Percentiles rank a stretch among this genome's conserved stretches.
These are phyloP conservation scores for Scarus forsteni DNA, from an alignment of 2,797 vertebrate species.

Conservation along the genomic window DNA sequence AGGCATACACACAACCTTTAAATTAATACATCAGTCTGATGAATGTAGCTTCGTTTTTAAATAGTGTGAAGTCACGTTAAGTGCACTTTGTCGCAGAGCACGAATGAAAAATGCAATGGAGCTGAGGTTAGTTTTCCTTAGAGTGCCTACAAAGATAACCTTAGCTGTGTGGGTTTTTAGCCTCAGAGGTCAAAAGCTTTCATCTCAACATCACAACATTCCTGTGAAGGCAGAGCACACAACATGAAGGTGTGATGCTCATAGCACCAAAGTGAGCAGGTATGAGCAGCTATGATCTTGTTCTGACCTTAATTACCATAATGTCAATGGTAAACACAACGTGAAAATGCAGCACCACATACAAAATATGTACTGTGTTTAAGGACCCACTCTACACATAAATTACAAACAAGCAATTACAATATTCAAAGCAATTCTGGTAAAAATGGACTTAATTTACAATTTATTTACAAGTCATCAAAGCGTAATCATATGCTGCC, in stretches of 20 bases:
- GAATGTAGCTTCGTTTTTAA: conserved; percentile 4
- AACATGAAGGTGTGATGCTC: conserved; percentile 71
- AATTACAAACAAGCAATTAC: conserved; percentile 69
- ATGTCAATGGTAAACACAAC: conserved; percentile 51
- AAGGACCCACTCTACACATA: conserved; percentile 72
- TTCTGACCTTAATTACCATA: conserved; percentile 58
- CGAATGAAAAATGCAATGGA: conserved; percentile 1
- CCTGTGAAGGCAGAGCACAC: conserved; percentile 73
- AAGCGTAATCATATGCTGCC: conserved; percentile 71
- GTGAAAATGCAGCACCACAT: conserved; percentile 68
- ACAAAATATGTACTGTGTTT: conserved; percentile 49
- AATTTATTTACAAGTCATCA: conserved; percentile 81
- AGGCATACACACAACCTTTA: conserved; percentile 10
- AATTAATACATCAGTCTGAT: conserved; percentile 6
- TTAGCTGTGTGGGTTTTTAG: conserved; percentile 43
- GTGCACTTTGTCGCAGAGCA: conserved; percentile 43
- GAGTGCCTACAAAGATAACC: conserved; percentile 29
- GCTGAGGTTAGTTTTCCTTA: conserved; percentile 9
- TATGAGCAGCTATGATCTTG: conserved; percentile 68
- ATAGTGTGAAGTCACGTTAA: conserved; percentile 44
- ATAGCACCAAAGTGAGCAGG: conserved; percentile 77
- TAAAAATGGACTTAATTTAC: conserved; percentile 75
- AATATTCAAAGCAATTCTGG: conserved; percentile 52
- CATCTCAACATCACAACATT: conserved; percentile 69
- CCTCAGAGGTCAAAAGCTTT: conserved; percentile 69